Evolutionary conservation across 2,888 invertebrate species (phyloP), one percentile per base, ranked within the genome.

Genomic region (Sialis lutaria): DNA sequence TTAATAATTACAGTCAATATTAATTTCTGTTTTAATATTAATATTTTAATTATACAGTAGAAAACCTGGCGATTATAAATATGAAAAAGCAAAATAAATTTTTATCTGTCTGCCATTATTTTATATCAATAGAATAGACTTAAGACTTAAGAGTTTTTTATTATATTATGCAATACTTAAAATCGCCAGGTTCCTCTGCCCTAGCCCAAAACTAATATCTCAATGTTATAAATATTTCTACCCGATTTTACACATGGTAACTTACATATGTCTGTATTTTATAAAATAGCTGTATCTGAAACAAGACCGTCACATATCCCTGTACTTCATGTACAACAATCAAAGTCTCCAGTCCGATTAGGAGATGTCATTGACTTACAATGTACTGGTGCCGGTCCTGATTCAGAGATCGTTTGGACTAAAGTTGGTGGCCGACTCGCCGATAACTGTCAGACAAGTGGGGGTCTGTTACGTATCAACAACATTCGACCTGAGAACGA

Each of bases 281-380:
- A 22, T 22, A 22, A 22, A 22, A 22, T 22, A 22, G 22, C 22
- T 22, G 22, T 22, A 22, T 22, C 22, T 22, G 22, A 22, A 22
- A 22, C 22, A 22, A 22, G 22, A 22, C 22, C 22, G 22, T 22
- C 22, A 22, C 22, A 22, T 4, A 43, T 53, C 13, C 60, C 63
- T 2, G 55, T 55, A 13, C 53, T 68, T 12, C 60, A 55, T 50
- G 60, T 68, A 10, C 60, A 60, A 44, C 56, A 63, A 22, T 60
- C 64, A 2, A 62, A 66, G 45, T 68, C 72, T 39, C 60, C 67
- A 8, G 63, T 73, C 8, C 67, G 68, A 49, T 64, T 72, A 35
- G 82, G 82, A 1, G 76, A 78, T 48, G 69, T 68, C 44, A 65
- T 81, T 4, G 76, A 79, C 55, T 62, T 85, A 6, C 67, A 69